Percentiles rank a stretch among this genome's conserved stretches.
These are phyloP conservation scores for Paraplagusia blochii DNA, from an alignment of 2,113 vertebrate genomes.

Conservation along the genomic window DNA sequence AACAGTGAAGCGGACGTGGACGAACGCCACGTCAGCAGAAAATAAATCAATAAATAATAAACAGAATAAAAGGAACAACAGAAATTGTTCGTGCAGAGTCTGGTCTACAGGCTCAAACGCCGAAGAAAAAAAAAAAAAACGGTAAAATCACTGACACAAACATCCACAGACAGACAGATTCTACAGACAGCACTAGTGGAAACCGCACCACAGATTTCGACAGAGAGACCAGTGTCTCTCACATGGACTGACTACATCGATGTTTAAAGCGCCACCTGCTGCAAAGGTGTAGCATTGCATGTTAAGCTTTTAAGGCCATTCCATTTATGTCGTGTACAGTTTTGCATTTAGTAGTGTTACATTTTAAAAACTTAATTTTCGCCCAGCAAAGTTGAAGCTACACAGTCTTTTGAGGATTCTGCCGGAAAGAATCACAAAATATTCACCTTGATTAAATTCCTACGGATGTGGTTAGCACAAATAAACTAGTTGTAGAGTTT, in stretches of 20 bases:
- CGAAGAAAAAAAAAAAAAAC: slow-evolving; percentile 22
- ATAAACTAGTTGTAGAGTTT: too few relatives aligned
- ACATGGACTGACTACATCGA: slow-evolving; percentile 16
- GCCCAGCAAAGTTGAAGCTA: slow-evolving; percentile 11
- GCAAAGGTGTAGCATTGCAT: slow-evolving; percentile 12
- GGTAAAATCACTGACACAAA: slow-evolving; percentile 29
- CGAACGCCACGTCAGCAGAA: slow-evolving; percentile 32
- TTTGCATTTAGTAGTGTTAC: slow-evolving; percentile 11
- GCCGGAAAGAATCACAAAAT: slow-evolving; percentile 2
- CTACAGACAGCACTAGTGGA: slow-evolving; percentile 15
- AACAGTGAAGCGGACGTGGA: slow-evolving; percentile 35
- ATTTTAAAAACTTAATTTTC: slow-evolving; percentile 10
- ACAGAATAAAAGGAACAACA: slow-evolving; percentile 15
- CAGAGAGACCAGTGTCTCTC: slow-evolving; percentile 14
- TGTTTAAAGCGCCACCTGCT: slow-evolving; percentile 8
- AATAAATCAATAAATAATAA: slow-evolving; percentile 61
- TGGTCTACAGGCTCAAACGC: slow-evolving; percentile 3
- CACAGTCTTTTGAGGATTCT: slow-evolving; percentile 17
- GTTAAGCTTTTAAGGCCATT: slow-evolving; percentile 58
- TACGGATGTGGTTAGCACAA: too few relatives aligned
- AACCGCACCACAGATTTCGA: slow-evolving; percentile 1
- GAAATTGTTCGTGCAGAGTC: slow-evolving; percentile 7
- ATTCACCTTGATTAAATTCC: slow-evolving; percentile 11
- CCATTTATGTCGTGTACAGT: slow-evolving; percentile 17
- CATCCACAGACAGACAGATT: slow-evolving; percentile 13